A percentile compares a stretch with the other conserved stretches of the same genome.
Evolutionary conservation across 2,113 vertebrate species (phyloP).

Genomic region (Rattus norvegicus): DNA sequence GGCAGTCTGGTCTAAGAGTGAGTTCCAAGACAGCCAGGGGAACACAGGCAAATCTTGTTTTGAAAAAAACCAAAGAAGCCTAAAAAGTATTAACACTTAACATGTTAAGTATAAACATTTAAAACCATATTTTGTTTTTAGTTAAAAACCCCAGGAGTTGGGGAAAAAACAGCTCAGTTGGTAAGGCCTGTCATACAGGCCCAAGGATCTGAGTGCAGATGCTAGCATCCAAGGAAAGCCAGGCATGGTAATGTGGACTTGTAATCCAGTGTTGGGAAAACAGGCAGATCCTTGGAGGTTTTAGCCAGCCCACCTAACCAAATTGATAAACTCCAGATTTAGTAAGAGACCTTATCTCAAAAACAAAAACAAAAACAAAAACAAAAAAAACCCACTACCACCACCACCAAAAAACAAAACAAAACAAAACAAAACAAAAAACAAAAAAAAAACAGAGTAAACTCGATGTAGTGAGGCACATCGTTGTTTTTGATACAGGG

Average conservation of each 20-base stretch:
- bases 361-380: background rate
- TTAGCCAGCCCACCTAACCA: background rate
- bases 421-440: background rate
- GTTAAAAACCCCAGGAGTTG: background rate
- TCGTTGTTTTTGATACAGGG: background rate
- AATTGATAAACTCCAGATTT: background rate
- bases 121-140: background rate
- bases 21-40: background rate
- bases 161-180: background rate
- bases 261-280: background rate
- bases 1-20: background rate
- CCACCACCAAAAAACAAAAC: too few relatives aligned
- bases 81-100: background rate
- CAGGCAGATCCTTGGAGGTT: background rate
- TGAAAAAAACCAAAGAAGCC: background rate
- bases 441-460: background rate
- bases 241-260: background rate
- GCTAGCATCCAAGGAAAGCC: background rate
- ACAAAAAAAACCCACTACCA: too few relatives aligned
- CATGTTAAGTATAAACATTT: slow-evolving; percentile 8
- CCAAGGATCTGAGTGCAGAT: background rate
- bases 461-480: background rate
- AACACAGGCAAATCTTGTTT: background rate
- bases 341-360: background rate
- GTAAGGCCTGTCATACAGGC: background rate